A percentile compares a stretch with the other conserved stretches of the same genome.
These are phyloP conservation scores for Chloroceryle inda DNA, from an alignment of 2,797 vertebrate species.

Conservation along the genomic window DNA sequence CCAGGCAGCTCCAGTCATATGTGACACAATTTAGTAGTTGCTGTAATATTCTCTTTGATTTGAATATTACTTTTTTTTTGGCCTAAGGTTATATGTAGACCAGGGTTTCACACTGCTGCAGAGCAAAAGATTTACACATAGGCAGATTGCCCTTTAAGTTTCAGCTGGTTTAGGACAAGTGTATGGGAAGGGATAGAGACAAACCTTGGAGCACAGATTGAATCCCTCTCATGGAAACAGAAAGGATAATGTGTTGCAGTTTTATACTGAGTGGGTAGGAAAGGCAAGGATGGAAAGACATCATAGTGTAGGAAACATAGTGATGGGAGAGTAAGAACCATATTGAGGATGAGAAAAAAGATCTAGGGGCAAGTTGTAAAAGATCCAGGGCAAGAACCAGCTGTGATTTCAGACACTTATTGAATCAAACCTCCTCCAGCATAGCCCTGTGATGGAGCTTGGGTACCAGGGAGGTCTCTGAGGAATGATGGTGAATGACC, in stretches of 20 bases:
- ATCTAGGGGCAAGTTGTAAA: not conserved
- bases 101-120: not conserved
- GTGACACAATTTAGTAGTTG: not conserved
- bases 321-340: not conserved
- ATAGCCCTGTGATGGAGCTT: fast-evolving
- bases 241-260: not conserved
- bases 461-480: not conserved
- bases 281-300: not conserved
- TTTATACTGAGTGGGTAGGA: not conserved
- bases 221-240: not conserved
- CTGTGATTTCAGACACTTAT: not conserved
- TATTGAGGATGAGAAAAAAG: not conserved
- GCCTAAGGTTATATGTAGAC: not conserved
- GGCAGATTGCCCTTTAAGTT: not conserved
- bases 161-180: not conserved
- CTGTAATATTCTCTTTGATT: not conserved
- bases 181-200: not conserved
- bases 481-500: not conserved
- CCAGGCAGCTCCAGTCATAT: not conserved
- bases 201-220: not conserved
- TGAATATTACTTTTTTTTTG: not conserved
- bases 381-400: not conserved
- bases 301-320: not conserved
- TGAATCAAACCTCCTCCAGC: not conserved
- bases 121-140: not conserved